A percentile compares a stretch with the other conserved stretches of the same genome.
These are phyloP conservation scores for Stichopus chloronotus DNA, from an alignment of 35 echinoderm and acorn worm genomes.

Conservation along the genomic window DNA sequence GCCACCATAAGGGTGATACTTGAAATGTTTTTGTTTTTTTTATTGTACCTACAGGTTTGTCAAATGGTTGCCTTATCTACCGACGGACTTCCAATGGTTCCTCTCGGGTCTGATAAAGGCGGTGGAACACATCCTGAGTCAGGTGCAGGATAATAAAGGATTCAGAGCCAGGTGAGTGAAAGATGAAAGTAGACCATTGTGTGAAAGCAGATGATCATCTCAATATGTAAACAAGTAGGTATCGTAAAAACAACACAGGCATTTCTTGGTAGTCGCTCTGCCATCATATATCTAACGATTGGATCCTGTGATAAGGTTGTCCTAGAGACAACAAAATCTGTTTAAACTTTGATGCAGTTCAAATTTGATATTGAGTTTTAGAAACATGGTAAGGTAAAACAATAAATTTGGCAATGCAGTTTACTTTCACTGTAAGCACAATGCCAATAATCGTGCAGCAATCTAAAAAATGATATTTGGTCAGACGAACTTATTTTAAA, in stretches of 20 bases:
- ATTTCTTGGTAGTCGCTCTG: neutral
- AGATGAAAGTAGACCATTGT: neutral
- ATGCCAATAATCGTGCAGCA: too few species aligned
- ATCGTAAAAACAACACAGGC: neutral
- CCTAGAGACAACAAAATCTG: too few species aligned
- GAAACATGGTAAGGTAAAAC: too few species aligned
- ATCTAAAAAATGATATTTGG: too few species aligned
- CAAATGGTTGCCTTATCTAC: constrained; percentile 85
- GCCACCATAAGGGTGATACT: too few species aligned
- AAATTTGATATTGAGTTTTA: too few species aligned
- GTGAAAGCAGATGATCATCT: neutral
- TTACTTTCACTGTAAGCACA: too few species aligned
- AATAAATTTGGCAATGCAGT: too few species aligned
- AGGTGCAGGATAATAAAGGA: constrained; percentile 32
- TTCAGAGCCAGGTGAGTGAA: constrained; percentile 48
- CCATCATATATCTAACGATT: neutral
- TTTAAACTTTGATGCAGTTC: too few species aligned
- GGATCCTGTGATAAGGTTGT: too few species aligned
- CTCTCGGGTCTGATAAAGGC: constrained; percentile 54
- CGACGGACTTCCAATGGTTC: constrained; percentile 75
- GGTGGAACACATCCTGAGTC: constrained; percentile 39
- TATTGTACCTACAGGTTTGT: constrained; percentile 63
- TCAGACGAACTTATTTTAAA: too few species aligned
- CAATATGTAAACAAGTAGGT: too few species aligned
- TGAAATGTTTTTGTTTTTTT: neutral